These are phyloP conservation scores for Peromyscus eremicus DNA, from an alignment of 2,797 vertebrate species.

Conservation along the genomic window DNA sequence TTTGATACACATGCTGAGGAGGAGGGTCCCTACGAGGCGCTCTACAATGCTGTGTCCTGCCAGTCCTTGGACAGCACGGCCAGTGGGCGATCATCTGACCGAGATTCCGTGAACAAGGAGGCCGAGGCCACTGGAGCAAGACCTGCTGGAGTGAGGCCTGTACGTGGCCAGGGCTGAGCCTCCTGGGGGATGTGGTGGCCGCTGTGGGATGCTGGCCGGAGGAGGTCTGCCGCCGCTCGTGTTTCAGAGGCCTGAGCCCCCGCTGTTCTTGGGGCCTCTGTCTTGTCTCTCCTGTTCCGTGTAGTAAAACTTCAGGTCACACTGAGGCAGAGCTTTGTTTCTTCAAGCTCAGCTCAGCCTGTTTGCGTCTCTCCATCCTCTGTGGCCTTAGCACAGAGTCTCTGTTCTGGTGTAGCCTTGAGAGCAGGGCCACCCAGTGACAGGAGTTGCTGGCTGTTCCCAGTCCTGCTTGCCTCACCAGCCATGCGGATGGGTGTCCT, in stretches of 20 bases:
- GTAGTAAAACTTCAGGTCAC: neutral
- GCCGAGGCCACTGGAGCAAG: slow-evolving; percentile 77
- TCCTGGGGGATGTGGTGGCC: neutral
- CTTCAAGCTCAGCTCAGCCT: neutral
- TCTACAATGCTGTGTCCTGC: slow-evolving; percentile 97
- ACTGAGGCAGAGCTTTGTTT: neutral
- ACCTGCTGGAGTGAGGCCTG: slow-evolving; percentile 86
- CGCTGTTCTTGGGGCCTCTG: neutral
- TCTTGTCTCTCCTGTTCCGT: neutral
- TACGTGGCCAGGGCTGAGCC: slow-evolving; percentile 76
- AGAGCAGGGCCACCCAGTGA: neutral
- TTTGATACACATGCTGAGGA: slow-evolving; percentile 91
- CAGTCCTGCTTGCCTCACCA: neutral
- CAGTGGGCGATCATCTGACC: slow-evolving; percentile 96
- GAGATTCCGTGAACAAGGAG: slow-evolving; percentile 93
- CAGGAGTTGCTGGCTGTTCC: neutral
- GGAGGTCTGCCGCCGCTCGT: neutral
- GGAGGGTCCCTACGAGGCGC: slow-evolving; percentile 96
- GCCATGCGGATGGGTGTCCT: neutral
- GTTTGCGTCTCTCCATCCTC: neutral
- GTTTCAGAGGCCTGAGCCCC: neutral
- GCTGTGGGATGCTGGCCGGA: neutral
- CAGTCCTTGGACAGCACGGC: slow-evolving; percentile 97
- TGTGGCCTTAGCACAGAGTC: neutral
- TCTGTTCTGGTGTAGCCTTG: neutral